Percentiles rank a stretch among this genome's conserved stretches.
Conservation (phyloP, 2,797 vertebrate species). For the Malacoraja senta region DNA sequence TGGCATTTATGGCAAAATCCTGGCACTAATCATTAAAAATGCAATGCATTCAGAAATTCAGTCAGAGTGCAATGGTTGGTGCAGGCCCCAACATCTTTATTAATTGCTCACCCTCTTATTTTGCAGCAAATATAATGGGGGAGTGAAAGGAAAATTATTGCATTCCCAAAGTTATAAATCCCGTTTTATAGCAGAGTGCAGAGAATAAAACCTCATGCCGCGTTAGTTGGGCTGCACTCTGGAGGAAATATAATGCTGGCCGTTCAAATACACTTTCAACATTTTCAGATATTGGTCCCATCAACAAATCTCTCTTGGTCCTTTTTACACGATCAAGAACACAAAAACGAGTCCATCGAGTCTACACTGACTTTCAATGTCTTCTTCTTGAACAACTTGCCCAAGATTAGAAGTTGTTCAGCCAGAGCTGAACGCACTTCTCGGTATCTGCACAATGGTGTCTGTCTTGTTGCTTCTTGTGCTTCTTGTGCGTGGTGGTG, state of each 20-base stretch:
- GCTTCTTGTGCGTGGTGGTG: too few relatives aligned
- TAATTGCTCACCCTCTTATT: neutral
- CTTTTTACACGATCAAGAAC: too few relatives aligned
- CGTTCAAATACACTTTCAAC: neutral
- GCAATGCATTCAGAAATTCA: too few relatives aligned
- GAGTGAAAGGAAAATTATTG: neutral
- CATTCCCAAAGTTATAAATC: neutral
- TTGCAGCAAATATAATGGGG: neutral
- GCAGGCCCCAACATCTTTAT: neutral
- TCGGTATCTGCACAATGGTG: too few relatives aligned
- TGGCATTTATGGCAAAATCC: too few relatives aligned
- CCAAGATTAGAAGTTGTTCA: too few relatives aligned
- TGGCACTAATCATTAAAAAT: too few relatives aligned
- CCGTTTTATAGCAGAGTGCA: neutral
- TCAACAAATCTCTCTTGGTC: neutral
- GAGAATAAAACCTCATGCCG: neutral
- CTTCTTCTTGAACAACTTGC: too few relatives aligned
- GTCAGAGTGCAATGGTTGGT: neutral
- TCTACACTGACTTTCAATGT: too few relatives aligned
- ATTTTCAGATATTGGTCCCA: neutral
- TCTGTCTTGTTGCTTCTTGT: too few relatives aligned
- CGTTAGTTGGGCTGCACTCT: neutral
- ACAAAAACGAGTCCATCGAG: too few relatives aligned
- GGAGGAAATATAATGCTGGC: neutral
- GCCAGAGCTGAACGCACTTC: too few relatives aligned